Percentiles rank a stretch among this genome's conserved stretches.
phyloP scores from a whole-genome alignment of 1,140 invertebrate genomes.

The Gonatopus flavifemur region DNA sequence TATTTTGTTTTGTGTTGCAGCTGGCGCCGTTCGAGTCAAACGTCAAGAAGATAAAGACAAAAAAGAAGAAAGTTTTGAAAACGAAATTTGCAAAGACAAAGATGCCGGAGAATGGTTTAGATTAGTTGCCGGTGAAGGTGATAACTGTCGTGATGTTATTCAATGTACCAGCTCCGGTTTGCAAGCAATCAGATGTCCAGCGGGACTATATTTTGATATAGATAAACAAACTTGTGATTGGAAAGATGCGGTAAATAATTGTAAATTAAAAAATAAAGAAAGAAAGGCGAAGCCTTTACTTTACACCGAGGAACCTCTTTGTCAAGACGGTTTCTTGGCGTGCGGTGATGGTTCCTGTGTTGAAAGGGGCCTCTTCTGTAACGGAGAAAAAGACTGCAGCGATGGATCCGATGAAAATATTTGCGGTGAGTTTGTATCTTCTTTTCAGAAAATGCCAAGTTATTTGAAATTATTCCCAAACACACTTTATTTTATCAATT shows the following conservation, averaged over 20 bases:
- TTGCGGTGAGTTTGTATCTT: conserved; percentile 77
- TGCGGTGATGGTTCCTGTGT: conserved; percentile 87
- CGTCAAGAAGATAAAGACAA: conserved; percentile 65
- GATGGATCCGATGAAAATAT: conserved; percentile 91
- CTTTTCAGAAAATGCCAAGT: no score
- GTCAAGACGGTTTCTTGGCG: conserved; percentile 81
- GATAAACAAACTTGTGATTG: conserved; percentile 96
- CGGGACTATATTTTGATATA: conserved; percentile 91
- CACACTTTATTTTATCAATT: no score
- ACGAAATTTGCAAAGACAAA: conserved; percentile 89
- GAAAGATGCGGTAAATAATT: conserved; percentile 92
- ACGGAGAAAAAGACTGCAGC: conserved; percentile 86
- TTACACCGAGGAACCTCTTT: conserved; percentile 89
- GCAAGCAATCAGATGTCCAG: conserved; percentile 89
- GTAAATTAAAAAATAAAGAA: conserved; percentile 88
- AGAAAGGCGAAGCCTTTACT: conserved; percentile 86
- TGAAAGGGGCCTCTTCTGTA: conserved; percentile 89
- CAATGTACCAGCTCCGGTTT: conserved; percentile 92
- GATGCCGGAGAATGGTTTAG: conserved; percentile 96
- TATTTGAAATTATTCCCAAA: no score
- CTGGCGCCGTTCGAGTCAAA: conserved; percentile 59
- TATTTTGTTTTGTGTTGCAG: no score
- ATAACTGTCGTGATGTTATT: conserved; percentile 93
- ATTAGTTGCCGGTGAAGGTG: conserved; percentile 83
- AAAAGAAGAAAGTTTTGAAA: conserved; percentile 84